Conservation (phyloP, 2,888 invertebrate genomes). For the Polietes domitor region DNA sequence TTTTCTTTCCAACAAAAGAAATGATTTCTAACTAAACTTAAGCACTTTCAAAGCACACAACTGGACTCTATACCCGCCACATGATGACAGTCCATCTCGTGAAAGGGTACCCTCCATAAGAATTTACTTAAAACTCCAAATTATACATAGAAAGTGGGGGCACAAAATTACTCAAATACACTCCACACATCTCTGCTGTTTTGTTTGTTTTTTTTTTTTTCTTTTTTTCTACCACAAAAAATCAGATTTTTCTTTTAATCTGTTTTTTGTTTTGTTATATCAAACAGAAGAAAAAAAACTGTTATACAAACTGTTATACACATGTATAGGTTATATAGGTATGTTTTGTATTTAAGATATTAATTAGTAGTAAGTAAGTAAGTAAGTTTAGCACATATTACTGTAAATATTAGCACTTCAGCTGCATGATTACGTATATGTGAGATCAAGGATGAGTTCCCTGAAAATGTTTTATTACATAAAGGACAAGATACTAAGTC, state of each 20-base stretch:
- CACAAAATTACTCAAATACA: not conserved
- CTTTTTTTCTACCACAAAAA: too few species aligned
- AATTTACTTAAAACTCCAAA: too few species aligned
- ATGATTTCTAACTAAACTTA: not conserved
- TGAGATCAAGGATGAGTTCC: constrained; percentile 80
- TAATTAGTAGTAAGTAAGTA: not conserved
- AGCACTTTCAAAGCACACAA: not conserved
- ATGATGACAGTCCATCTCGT: not conserved
- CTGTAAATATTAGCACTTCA: constrained; percentile 70
- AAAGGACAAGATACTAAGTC: constrained; percentile 81
- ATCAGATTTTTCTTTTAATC: not conserved
- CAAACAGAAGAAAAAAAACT: not conserved
- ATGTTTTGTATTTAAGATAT: not conserved
- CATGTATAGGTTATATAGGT: not conserved
- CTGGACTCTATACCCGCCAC: not conserved
- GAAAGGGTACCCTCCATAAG: too few species aligned
- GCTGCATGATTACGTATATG: constrained; percentile 81
- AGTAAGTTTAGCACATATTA: constrained; percentile 29
- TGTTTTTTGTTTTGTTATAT: not conserved
- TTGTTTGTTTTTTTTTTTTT: too few species aligned
- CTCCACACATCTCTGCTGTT: constrained; percentile 14
- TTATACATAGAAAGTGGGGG: not conserved
- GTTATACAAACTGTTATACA: not conserved
- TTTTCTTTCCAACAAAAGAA: constrained; percentile 14
- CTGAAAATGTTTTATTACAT: constrained; percentile 81